phyloP scores from a whole-genome alignment of 2,797 vertebrate species.

The Bradypodion pumilum region DNA sequence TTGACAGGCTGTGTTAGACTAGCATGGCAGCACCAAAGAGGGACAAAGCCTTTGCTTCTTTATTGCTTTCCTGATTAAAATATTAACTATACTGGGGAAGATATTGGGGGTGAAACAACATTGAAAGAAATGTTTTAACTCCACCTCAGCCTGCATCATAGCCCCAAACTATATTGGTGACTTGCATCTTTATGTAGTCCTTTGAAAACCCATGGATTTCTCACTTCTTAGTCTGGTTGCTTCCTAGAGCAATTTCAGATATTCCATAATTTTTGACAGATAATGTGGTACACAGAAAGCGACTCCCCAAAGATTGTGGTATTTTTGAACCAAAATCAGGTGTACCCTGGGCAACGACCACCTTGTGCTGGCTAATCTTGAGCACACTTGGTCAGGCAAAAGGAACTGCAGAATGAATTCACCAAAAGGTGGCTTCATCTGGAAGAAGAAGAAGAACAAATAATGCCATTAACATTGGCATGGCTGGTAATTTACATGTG shows the following conservation, averaged over 20 bases:
- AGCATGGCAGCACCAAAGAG: not conserved
- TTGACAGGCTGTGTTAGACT: not conserved
- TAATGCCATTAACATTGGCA: not conserved
- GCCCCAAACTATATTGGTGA: not conserved
- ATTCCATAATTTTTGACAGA: not conserved
- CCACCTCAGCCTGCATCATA: too few species aligned
- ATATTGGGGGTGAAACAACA: not conserved
- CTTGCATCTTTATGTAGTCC: not conserved
- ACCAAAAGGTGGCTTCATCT: too few species aligned
- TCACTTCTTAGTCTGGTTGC: not conserved
- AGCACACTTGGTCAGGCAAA: too few species aligned
- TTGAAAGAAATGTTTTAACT: not conserved
- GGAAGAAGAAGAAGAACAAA: too few species aligned
- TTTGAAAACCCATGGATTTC: not conserved
- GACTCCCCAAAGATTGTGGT: too few species aligned
- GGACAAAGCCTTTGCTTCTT: not conserved
- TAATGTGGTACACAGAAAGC: too few species aligned
- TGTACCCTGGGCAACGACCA: too few species aligned
- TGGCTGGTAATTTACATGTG: not conserved
- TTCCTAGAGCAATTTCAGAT: not conserved
- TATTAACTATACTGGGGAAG: not conserved
- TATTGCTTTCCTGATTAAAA: not conserved
- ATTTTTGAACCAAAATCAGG: too few species aligned
- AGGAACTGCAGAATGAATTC: too few species aligned
- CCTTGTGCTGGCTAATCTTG: too few species aligned